These are phyloP conservation scores for Anagyrus pseudococci DNA, from an alignment of 2,888 invertebrate species.

Conservation along the genomic window DNA sequence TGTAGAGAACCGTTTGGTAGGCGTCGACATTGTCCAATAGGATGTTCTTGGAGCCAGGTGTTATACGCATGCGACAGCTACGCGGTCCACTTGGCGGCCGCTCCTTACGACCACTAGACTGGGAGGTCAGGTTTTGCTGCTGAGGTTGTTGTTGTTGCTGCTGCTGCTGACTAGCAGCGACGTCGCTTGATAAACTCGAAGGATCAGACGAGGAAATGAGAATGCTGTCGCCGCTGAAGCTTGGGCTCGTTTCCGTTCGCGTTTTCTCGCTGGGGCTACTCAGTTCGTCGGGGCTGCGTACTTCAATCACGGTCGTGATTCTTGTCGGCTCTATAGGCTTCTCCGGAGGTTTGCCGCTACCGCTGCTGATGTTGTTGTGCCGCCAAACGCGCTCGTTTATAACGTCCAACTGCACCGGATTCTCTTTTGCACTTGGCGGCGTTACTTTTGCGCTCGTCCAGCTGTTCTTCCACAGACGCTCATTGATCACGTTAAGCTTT, in stretches of 20 bases:
- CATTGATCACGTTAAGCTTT: slow-evolving; percentile 56
- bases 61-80: slow-evolving; percentile 78
- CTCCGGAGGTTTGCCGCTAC: not conserved
- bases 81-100: slow-evolving; percentile 67
- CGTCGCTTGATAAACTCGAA: slow-evolving; percentile 57
- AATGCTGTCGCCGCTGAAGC: slow-evolving; percentile 57
- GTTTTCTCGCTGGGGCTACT: slow-evolving; percentile 43
- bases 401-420: slow-evolving; percentile 51
- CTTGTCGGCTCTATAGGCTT: not conserved
- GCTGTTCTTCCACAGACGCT: slow-evolving; percentile 56
- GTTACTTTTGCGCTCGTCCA: slow-evolving; percentile 47
- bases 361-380: slow-evolving; percentile 35
- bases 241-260: slow-evolving; percentile 53
- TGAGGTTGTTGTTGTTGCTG: slow-evolving; percentile 38
- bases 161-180: slow-evolving; percentile 16
- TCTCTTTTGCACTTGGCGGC: slow-evolving; percentile 32
- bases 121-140: no score
- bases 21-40: slow-evolving; percentile 79
- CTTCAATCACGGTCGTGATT: slow-evolving; percentile 53
- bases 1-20: slow-evolving; percentile 77
- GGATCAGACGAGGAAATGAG: slow-evolving; percentile 59
- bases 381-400: slow-evolving; percentile 58
- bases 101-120: no score
- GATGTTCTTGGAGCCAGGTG: slow-evolving; percentile 81
- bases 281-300: slow-evolving; percentile 49